Conservation (phyloP, 2,113 vertebrate genomes). For the Melozone crissalis region DNA sequence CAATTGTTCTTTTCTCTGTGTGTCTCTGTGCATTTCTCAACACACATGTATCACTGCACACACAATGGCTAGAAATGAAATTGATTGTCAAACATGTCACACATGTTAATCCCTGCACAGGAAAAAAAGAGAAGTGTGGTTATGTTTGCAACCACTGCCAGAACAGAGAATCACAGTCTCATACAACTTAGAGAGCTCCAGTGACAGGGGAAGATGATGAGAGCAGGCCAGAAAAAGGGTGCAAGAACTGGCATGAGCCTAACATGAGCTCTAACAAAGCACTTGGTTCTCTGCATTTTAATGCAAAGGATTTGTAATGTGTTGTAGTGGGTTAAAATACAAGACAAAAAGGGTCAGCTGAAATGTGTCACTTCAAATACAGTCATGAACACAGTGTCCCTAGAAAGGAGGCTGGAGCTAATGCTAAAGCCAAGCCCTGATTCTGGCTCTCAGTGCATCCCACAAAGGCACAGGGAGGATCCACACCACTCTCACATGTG, state of each 20-base stretch:
- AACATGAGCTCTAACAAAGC: neutral
- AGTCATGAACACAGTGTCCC: neutral
- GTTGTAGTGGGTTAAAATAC: neutral
- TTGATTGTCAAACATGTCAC: rapidly evolving
- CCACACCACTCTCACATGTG: rapidly evolving
- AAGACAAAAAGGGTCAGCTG: neutral
- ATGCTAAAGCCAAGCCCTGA: neutral
- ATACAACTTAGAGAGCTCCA: neutral
- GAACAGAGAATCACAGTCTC: neutral
- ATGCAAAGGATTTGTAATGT: neutral
- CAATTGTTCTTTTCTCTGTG: neutral
- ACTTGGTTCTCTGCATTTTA: neutral
- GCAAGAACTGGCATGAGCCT: neutral
- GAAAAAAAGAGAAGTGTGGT: neutral
- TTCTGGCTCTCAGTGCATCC: neutral
- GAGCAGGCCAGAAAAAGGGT: neutral
- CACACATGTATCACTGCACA: neutral
- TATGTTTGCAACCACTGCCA: neutral
- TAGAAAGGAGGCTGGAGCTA: neutral
- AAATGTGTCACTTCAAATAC: neutral
- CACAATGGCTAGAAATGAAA: neutral
- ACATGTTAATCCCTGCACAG: neutral
- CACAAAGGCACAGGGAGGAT: neutral
- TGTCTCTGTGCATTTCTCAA: neutral
- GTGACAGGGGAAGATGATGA: neutral